Percentiles rank a stretch among this genome's conserved stretches.
Conservation (phyloP, 2,888 invertebrate species). For the Xylota sylvarum region DNA sequence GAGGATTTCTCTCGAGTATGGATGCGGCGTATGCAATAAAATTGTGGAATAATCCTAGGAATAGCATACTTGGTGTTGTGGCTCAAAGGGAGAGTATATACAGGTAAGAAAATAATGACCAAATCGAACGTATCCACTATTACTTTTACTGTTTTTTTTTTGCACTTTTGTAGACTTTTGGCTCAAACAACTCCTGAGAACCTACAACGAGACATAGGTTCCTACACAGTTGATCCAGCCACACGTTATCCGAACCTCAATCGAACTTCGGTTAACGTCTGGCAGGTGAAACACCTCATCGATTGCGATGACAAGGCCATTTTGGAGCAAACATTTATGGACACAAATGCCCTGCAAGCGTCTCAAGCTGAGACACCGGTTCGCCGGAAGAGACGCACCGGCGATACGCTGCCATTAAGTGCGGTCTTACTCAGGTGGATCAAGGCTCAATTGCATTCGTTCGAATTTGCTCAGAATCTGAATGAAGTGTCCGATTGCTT, state of each 20-base stretch:
- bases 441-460: constrained; percentile 82
- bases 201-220: constrained; percentile 94
- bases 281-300: constrained; percentile 90
- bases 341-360: constrained; percentile 86
- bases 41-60: constrained; percentile 90
- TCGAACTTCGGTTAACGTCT: constrained; percentile 90
- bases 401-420: constrained; percentile 83
- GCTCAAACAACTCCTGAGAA: constrained; percentile 99
- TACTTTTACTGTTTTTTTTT: not conserved
- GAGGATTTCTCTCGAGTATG: constrained; percentile 97
- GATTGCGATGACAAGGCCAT: constrained; percentile 90
- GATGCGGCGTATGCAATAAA: constrained; percentile 98
- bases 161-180: constrained; percentile 83
- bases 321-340: constrained; percentile 86
- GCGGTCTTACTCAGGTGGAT: constrained; percentile 84
- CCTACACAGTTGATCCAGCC: constrained; percentile 94
- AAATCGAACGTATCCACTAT: not conserved
- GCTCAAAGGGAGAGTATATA: constrained; percentile 98
- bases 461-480: constrained; percentile 82
- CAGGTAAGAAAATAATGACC: constrained; percentile 85
- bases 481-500: constrained; percentile 84
- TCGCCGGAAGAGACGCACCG: constrained; percentile 83
- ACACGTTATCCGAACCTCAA: constrained; percentile 95
- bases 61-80: constrained; percentile 90
- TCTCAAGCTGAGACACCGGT: constrained; percentile 88